Base-by-base conservation (phyloP, 1,140 invertebrate species). In the Andrena cerasifolii region DNA sequence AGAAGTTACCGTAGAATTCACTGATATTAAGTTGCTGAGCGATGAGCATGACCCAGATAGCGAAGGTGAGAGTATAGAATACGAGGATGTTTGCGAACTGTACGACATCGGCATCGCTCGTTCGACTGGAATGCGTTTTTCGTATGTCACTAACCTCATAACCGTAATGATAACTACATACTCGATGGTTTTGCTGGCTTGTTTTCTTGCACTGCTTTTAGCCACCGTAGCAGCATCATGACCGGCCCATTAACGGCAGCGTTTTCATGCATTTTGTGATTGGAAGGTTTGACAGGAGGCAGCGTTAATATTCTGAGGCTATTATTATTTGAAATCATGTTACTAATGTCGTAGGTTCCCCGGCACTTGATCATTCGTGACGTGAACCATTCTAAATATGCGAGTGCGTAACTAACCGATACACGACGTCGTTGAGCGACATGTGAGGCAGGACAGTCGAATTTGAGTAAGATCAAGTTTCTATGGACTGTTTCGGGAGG, bases 281-380 rank as follows among this genome's bases (percentile, higher is more conserved):
- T 61, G 36, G 61, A 59, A 77, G 59, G 74, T 61, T 66, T 62
- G 45, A 68, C 43, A 59, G 62, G 53, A 61, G n/a, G 33, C 47
- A 65, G 58, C 40, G 40, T 80, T 31, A 73, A 56, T 61, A 54
- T 67, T 33, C 47, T 51, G 43, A 79, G 53, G 45, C 65, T 75
- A 72, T 61, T 63, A 72, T 65, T 79, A 58, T 53, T 77, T 72
- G 78, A 56, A 83, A 74, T 77, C 62, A 73, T 86, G 53, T 86
- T 86, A 82, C 79, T 85, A 86, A 86, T 86, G 79, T 79, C 84
- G 71, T 82, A 86, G 83, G 83, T 85, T 43, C 58, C 79, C 84
- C 53, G 83, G 51, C 75, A 61, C 56, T 67, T 74, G 79, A 54
- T 78, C 82, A 80, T 74, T 73, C 75, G 54, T 68, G 72, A 75